Evolutionary conservation across 2,888 invertebrate genomes (phyloP), one percentile per base, ranked within the genome.

Genomic region (Synanthedon myopaeformis): DNA sequence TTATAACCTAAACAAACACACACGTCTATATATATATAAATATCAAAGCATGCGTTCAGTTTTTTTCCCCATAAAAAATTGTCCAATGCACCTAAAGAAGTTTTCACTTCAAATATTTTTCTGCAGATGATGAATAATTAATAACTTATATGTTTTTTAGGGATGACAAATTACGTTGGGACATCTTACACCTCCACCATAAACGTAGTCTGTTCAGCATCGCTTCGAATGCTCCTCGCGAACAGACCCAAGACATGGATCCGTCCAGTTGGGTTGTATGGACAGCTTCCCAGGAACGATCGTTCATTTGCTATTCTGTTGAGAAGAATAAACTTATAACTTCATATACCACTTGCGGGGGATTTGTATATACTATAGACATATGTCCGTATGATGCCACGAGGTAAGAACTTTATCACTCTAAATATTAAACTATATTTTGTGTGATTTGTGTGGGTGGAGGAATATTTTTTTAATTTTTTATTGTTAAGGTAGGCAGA

Each of bases 321-420:
- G 65, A 70, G 52, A 66, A 76, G 1, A 69, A 69, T 14, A 68
- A 76, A 56, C 74, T 70, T 52, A 55, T 86, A 8, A 66, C 76
- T 1, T 72, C 76, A 3, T 81, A 86, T 59, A 87, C 90, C 3
- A 91, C 92, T 0, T 87, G 92, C 58, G 92, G 92, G 4, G 93
- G 93, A 11, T 90, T 81, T 66, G 73, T 93, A 2, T 92, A 92
- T 65, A 89, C 88, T 41, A 70, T 94, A 28, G 83, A 89, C 45
- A 71, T 89, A 6, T 94, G 93, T 54, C 91, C 92, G 0, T 79
- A 94, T 55, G 93, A 94, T 76, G 92, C 93, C 53, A 89, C 88
- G 67, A 90, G 87, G 91, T 91, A 72, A 79, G 79, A 35, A 35
- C 3, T 0, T 35, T 10, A 10, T 35, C 8, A 35, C 35, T 10